Conservation (phyloP, 2,797 vertebrate genomes). For the Muscicapa comitata region DNA sequence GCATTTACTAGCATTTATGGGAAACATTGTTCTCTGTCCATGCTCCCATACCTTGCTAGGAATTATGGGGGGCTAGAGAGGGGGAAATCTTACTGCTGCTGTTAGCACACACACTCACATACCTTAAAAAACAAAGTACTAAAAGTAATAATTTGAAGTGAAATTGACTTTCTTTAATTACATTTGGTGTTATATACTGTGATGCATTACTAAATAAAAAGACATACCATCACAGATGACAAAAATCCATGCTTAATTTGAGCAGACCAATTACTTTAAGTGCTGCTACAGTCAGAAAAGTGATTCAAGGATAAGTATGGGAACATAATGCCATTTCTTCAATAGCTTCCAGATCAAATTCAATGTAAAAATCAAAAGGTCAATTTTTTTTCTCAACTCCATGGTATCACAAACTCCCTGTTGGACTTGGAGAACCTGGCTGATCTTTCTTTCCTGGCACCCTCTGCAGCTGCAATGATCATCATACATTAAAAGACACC, state of each 20-base stretch:
- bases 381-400: not conserved
- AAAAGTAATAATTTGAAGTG: conserved; percentile 31
- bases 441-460: not conserved
- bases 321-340: conserved; percentile 19
- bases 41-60: not conserved
- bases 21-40: not conserved
- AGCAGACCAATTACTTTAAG: conserved; percentile 50
- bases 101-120: not conserved
- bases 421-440: not conserved
- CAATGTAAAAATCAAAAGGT: conserved; percentile 3
- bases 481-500: not conserved
- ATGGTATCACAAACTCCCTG: not conserved
- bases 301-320: conserved; percentile 30
- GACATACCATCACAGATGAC: conserved; percentile 20
- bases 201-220: conserved; percentile 37
- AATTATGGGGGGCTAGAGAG: not conserved
- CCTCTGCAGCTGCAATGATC: not conserved
- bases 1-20: not conserved
- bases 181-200: not conserved
- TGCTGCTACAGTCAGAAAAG: conserved; percentile 30
- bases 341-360: conserved; percentile 29
- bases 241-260: conserved; percentile 40
- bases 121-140: not conserved
- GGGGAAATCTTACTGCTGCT: not conserved
- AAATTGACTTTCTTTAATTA: conserved; percentile 30